phyloP scores from a whole-genome alignment of 1,140 invertebrate genomes.

The Drosophila willistoni region DNA sequence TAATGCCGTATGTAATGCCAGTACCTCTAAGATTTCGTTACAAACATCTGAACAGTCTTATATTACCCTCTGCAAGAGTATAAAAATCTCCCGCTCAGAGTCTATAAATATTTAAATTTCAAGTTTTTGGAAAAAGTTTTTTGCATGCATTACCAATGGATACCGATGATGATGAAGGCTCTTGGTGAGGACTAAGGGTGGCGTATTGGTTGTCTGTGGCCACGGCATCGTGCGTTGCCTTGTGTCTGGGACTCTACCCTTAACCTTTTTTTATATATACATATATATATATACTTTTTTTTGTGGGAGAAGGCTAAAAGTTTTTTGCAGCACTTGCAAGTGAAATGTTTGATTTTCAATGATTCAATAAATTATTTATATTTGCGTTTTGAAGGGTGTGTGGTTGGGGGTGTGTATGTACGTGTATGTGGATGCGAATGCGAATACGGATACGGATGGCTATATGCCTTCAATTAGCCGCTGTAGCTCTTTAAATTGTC shows the following conservation, averaged over 20 bases:
- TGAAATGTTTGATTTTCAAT: slow-evolving; percentile 82
- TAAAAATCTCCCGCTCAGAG: slow-evolving; percentile 51
- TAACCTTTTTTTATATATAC: slow-evolving; percentile 31
- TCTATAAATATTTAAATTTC: slow-evolving; percentile 82
- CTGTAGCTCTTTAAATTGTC: slow-evolving; percentile 61
- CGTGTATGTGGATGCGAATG: background rate
- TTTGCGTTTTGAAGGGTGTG: slow-evolving; percentile 55
- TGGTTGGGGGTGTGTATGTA: background rate
- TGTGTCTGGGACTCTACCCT: slow-evolving; percentile 40
- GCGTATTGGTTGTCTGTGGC: slow-evolving; percentile 28
- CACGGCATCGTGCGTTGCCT: slow-evolving; percentile 57
- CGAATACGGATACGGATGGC: slow-evolving; percentile 3
- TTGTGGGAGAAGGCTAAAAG: slow-evolving; percentile 19
- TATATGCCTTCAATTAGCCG: slow-evolving; percentile 64
- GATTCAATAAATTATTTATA: slow-evolving; percentile 82
- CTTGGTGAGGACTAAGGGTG: background rate
- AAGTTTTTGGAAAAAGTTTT: slow-evolving; percentile 80
- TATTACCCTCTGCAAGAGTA: too few species aligned
- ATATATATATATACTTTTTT: slow-evolving; percentile 22
- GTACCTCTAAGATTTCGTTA: too few species aligned
- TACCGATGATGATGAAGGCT: slow-evolving; percentile 11
- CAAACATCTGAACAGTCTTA: too few species aligned
- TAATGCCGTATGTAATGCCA: too few species aligned
- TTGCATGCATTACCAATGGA: slow-evolving; percentile 72
- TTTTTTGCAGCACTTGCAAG: slow-evolving; percentile 75